Evolutionary conservation across 2,888 invertebrate species (phyloP), one percentile per base, ranked within the genome.

Genomic region (Pyrochroa serraticornis): DNA sequence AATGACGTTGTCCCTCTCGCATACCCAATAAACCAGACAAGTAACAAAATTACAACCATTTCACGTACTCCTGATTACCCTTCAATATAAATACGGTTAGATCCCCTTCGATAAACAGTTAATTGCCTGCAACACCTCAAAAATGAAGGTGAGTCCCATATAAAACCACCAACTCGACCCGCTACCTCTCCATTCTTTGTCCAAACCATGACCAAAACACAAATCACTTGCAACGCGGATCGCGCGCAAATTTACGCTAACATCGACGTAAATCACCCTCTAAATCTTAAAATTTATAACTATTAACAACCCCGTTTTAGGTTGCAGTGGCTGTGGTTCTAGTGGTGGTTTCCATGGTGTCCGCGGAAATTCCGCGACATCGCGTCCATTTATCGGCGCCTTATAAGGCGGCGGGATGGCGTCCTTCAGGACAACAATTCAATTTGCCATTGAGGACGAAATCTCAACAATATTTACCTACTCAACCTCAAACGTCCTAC

Each of bases 351-450:
- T 75, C 79, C 3, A 62, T 79, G 73, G 77, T 73, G 22, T 61
- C 77, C 13, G 82, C 82, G 3, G 82, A 83, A 67, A 79, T 82
- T 10, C 80, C 81, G 35, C 66, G 76, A 34, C 32, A 50, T 38
- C 13, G 43, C 7, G 49, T 46, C 3, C 48, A 41, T 39, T 35
- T 49, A 53, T 8, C 71, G 1, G 78, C 76, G 5, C 79, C 81
- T 2, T 83, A 82, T 58, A 57, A 69, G 13, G 68, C 81, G 2
- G 76, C 81, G 8, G 81, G 80, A 31, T 82, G 80, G 79, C 76
- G 70, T 57, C 82, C 83, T 14, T 68, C 75, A 7, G 82, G 82
- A 8, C 78, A 79, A 41, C 67, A 77, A 1, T 82, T 82, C 51
- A 73, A 77, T 53, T 71, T 81, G 3, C 82, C 82, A 1, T 35